Percentiles rank a stretch among this genome's conserved stretches.
Conservation (phyloP, 2,888 invertebrate genomes). For the Scotopteryx bipunctaria region DNA sequence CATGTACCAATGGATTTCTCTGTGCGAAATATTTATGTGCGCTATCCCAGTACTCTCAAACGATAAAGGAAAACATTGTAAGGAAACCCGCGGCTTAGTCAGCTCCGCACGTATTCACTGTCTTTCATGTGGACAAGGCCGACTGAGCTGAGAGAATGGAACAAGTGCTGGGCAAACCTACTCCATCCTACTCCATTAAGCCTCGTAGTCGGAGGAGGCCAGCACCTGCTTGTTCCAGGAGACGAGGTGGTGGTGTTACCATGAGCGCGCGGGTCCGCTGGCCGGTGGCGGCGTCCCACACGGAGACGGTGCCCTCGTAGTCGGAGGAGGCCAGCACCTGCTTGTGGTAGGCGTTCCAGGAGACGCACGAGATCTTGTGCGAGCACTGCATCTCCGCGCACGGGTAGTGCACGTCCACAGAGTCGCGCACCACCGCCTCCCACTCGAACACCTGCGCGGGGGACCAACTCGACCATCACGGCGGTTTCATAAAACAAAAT, state of each 20-base stretch:
- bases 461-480: no score
- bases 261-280: slow-evolving; percentile 85
- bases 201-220: slow-evolving; percentile 97
- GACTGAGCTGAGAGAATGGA: no score
- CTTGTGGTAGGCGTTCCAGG: slow-evolving; percentile 96
- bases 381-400: slow-evolving; percentile 94
- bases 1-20: no score
- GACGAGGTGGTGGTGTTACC: slow-evolving; percentile 71
- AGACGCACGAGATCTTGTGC: slow-evolving; percentile 97
- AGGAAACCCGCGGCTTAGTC: no score
- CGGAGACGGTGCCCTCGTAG: slow-evolving; percentile 96
- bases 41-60: no score
- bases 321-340: slow-evolving; percentile 93
- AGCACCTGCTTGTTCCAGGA: slow-evolving; percentile 94
- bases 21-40: no score
- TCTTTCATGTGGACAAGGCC: no score
- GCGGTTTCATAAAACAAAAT: no score
- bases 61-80: no score
- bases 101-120: no score
- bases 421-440: slow-evolving; percentile 91
- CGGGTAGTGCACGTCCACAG: slow-evolving; percentile 96
- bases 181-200: no score
- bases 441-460: slow-evolving; percentile 89
- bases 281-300: slow-evolving; percentile 95
- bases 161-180: no score